Base-by-base conservation (phyloP, 2,888 invertebrate genomes). In the Sipha maydis region DNA sequence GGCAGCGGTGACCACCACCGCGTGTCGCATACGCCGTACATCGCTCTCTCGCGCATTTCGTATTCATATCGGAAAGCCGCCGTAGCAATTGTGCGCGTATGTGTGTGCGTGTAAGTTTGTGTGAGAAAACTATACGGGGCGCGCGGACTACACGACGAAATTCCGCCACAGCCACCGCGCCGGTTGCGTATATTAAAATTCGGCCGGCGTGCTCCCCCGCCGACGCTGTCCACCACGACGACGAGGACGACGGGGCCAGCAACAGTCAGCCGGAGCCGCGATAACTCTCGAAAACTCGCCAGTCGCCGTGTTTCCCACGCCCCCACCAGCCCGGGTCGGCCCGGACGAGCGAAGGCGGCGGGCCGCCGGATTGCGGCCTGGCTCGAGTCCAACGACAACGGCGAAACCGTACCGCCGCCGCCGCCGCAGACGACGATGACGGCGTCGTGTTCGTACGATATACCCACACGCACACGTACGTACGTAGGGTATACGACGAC, bases 121-220 rank as follows among this genome's bases (percentile, higher is more conserved):
- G 78, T 54, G 88, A 82, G 88, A 88, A 82, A 88, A 88, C 80
- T 54, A 21, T 86, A 82, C 82, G 82, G 78, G 69, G 78, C 76
- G 75, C 28, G 84, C 67, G 28, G 76, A 69, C 78, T 78, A 78
- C 54, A 86, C 86, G 78, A 86, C 69, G 73, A 82, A 88, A 88
- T 88, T 88, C 82, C 82, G 73, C 86, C 86, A 56, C 67, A 41
- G 67, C 75, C 67, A 56, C 25, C 14, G 38, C 48, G 48, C 3
- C 14, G 48, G 48, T 41, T 9, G 56, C 75, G 80, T 67, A 69
- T 88, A 85, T 84, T 84, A 88, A 88, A 88, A 88, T 88, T 88
- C 88, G 88, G 88, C 56, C 67, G 75, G 88, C 88, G 88, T 88
- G 48, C 69, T 73, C 25, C 56, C 54, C 71, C 28, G 56, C 80